Conservation (phyloP, 2,888 invertebrate species). For the Drosophila subsilvestris region DNA sequence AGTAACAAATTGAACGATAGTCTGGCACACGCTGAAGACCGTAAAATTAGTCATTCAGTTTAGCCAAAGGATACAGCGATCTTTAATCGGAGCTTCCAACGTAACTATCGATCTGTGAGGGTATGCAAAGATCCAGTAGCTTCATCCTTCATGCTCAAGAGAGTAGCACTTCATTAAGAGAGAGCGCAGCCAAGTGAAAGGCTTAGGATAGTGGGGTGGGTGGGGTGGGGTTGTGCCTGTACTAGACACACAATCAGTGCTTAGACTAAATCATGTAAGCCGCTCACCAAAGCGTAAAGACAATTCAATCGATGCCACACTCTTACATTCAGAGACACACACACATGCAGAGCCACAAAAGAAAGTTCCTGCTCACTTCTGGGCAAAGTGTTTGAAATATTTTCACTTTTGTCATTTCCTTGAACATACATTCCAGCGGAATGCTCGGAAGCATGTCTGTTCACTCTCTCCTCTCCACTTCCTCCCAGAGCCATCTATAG, state of each 20-base stretch:
- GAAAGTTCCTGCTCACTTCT: constrained; percentile 23
- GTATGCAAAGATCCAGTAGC: neutral
- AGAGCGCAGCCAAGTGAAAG: constrained; percentile 57
- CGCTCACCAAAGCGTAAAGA: constrained; percentile 59
- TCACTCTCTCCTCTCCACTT: constrained; percentile 12
- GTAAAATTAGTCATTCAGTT: no score
- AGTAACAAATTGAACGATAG: no score
- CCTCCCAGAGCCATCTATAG: neutral
- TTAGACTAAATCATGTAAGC: constrained; percentile 54
- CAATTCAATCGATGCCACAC: constrained; percentile 68
- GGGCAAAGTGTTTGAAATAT: constrained; percentile 64
- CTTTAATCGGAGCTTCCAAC: neutral
- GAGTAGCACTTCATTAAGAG: constrained; percentile 38
- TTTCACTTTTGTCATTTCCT: constrained; percentile 77
- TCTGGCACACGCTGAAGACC: no score
- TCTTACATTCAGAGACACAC: constrained; percentile 13
- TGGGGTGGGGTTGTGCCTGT: neutral
- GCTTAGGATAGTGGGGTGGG: constrained; percentile 7
- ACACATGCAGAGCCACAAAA: neutral
- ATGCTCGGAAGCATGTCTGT: constrained; percentile 64
- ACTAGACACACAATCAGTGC: constrained; percentile 37
- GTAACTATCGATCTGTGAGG: neutral
- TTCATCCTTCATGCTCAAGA: constrained; percentile 22
- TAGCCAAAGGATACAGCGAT: no score
- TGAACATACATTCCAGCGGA: constrained; percentile 60